Percentiles rank a stretch among this genome's conserved stretches.
Conservation (phyloP, 1,140 invertebrate genomes). For the roundworm (Caenorhabditis elegans) region WBcel235 BX284604.4:9528501-9529000, state of each 20-base stretch:
- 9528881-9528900: background rate
- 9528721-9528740: background rate
- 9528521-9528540: background rate
- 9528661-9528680: background rate
- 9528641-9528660: background rate
- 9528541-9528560: background rate
- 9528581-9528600: too few species aligned
- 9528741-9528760: background rate
- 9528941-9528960: too few species aligned
- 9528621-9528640: background rate
- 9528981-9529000: too few species aligned
- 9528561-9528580: background rate
- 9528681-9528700: background rate
- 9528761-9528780: background rate
- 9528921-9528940: too few species aligned
- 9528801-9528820: background rate
- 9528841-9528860: background rate
- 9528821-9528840: background rate
- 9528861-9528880: background rate
- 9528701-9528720: background rate
- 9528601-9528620: too few species aligned
- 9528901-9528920: too few species aligned
- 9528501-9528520: background rate
- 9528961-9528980: too few species aligned
- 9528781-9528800: background rate